phyloP scores from a whole-genome alignment of 2,888 invertebrate genomes.

The Myopa testacea region DNA sequence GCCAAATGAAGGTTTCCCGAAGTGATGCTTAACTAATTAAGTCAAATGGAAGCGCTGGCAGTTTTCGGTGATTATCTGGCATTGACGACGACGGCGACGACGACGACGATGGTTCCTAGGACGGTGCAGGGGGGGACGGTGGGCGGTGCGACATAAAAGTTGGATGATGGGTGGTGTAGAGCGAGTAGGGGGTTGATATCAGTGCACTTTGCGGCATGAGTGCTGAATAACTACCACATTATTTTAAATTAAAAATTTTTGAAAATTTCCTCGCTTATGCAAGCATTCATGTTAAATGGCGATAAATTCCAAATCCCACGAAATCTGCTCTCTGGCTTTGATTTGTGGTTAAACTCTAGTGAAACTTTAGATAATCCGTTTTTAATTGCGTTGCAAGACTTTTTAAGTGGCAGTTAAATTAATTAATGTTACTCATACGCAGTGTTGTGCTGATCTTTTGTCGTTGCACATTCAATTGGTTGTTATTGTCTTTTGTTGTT shows the following conservation, averaged over 20 bases:
- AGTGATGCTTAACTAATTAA: constrained; percentile 59
- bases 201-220: not conserved
- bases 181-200: not conserved
- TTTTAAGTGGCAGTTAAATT: constrained; percentile 34
- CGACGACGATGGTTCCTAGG: not conserved
- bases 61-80: constrained; percentile 37
- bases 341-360: constrained; percentile 29
- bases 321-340: constrained; percentile 4
- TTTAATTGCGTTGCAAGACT: constrained; percentile 65
- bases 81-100: constrained; percentile 11
- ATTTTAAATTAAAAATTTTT: constrained; percentile 14
- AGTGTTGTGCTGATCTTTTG: constrained; percentile 12
- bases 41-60: constrained; percentile 57
- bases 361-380: constrained; percentile 57
- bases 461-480: not conserved
- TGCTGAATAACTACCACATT: constrained; percentile 3
- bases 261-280: not conserved
- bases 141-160: not conserved
- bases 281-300: constrained; percentile 2
- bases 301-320: constrained; percentile 19
- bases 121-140: not conserved
- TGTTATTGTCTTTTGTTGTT: not conserved
- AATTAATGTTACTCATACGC: constrained; percentile 55
- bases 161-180: not conserved
- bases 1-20: constrained; percentile 8